Percentiles rank a stretch among this genome's conserved stretches.
Conservation (phyloP, 1,140 invertebrate species). For the Zophobas atratus region DNA sequence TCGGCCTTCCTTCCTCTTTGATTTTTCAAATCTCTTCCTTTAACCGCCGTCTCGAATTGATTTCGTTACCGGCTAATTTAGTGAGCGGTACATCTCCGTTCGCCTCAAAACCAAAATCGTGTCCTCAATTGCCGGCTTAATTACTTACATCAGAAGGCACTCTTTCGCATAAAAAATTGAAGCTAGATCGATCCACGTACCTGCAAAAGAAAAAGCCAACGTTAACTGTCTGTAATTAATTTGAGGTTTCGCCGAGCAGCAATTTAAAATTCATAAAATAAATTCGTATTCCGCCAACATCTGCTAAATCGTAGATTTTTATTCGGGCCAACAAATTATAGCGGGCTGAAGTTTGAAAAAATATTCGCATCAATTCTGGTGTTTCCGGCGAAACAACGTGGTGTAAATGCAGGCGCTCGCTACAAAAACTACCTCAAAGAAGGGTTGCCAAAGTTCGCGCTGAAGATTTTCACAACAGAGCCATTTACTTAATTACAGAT, state of each 20-base stretch:
- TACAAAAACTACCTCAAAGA: background rate
- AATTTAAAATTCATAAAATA: conserved; percentile 5
- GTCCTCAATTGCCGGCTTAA: conserved; percentile 25
- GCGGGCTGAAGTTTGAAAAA: background rate
- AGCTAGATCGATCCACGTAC: background rate
- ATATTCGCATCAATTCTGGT: background rate
- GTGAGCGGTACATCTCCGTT: conserved; percentile 17
- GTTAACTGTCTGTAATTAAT: conserved; percentile 7
- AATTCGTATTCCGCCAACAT: background rate
- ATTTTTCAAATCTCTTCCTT: background rate
- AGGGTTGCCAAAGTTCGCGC: background rate
- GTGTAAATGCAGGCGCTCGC: background rate
- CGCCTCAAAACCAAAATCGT: conserved; percentile 32
- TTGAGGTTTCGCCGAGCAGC: background rate
- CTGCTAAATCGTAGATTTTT: background rate
- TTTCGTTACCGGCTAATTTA: conserved; percentile 16
- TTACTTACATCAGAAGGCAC: conserved; percentile 22
- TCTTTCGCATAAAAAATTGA: conserved; percentile 17
- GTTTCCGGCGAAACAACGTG: background rate
- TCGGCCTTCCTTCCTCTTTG: background rate
- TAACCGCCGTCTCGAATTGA: conserved; percentile 1
- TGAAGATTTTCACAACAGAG: conserved; percentile 6
- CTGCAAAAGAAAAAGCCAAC: background rate
- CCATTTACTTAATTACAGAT: conserved; percentile 37
- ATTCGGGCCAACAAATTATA: background rate